Evolutionary conservation across 2,797 vertebrate genomes (phyloP), one percentile per base, ranked within the genome.

Genomic region (Limosa lapponica): DNA sequence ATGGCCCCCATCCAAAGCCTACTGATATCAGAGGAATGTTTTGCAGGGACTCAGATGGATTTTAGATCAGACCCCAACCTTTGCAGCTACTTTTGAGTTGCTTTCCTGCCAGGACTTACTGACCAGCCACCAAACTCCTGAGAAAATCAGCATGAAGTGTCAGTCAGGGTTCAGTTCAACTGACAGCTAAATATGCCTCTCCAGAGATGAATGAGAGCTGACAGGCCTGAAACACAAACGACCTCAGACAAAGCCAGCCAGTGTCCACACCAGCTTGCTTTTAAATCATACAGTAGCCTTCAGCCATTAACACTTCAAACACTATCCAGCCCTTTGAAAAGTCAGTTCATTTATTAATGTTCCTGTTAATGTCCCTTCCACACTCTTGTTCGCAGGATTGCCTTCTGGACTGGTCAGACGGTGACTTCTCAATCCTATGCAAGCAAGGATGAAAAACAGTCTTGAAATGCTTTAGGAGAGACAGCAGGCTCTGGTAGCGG

Each of bases 111-210:
- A 95, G 77, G 41, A 80, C 71, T 92, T 43, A 59, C 83, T 93
- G 95, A 95, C 82, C 90, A 93, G 90, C 81, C 90, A 91, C 82
- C 66, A 86, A 90, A 52, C 70, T 75, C 87, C 65, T 84, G 80
- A 94, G 87, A 93, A 95, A 97, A 92, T 57, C 82, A 92, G 49
- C 82, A 83, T 77, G 85, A 94, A 95, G 95, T 93, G 91, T 94
- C 80, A 90, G 95, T 94, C 93, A 96, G 59, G 94, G 95, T 94
- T 96, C 93, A 90, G 73, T 82, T 95, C 88, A 80, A 93, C 64
- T 71, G 74, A 87, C 81, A 93, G 78, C 83, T 89, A 85, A 96
- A 89, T 80, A 69, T 71, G 52, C 67, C 77, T 92, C 94, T 96
- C 90, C 77, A 44, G 90, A 93, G 90, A 71, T 89, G 83, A 46